Base-by-base conservation (phyloP, 2,888 invertebrate species). In the Troilus luridus region DNA sequence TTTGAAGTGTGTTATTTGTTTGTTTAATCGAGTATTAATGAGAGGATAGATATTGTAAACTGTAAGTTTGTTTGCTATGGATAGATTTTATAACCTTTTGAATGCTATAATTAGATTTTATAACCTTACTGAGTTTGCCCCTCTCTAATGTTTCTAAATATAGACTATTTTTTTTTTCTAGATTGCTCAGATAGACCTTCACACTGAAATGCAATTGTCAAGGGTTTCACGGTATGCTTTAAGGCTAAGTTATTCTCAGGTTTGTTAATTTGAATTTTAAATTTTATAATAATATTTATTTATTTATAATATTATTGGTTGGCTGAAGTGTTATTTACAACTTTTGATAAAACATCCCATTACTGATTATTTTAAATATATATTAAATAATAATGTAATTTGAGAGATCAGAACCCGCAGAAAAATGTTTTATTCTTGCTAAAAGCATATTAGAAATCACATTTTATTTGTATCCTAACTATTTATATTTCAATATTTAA, bases 181-280 rank as follows among this genome's bases (percentile, higher is more conserved):
- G 90, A 90, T 90, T 90, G 90, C 90, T 77, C 72, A 67, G 58
- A 72, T 67, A 58, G 85, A 27, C 88, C 41, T 90, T 56, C 19
- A 62, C 54, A 56, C 88, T 91, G 91, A 91, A 89, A 92, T 92
- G 93, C 92, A 92, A 91, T 92, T 91, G 92, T 92, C 92, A 91
- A 92, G 77, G 92, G 92, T 67, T 88, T 91, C 91, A 88, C 92
- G 90, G 91, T 92, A 92, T 91, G 92, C 92, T 92, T 90, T 93
- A 89, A 93, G 92, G 92, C 90, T 93, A 88, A 92, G 92, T 27
- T 92, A 92, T 88, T 81, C 92, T 81, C 92, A 92, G 91, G 92
- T 92, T 59, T 62, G 89, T 85, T 19, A 41, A 10, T 24, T 56
- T 81, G 12, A 54, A 58, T 89, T 72, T n/a, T 67, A 56, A 60